Base-by-base conservation (phyloP, 2,113 vertebrate genomes). In the Aspidoscelis tigris region DNA sequence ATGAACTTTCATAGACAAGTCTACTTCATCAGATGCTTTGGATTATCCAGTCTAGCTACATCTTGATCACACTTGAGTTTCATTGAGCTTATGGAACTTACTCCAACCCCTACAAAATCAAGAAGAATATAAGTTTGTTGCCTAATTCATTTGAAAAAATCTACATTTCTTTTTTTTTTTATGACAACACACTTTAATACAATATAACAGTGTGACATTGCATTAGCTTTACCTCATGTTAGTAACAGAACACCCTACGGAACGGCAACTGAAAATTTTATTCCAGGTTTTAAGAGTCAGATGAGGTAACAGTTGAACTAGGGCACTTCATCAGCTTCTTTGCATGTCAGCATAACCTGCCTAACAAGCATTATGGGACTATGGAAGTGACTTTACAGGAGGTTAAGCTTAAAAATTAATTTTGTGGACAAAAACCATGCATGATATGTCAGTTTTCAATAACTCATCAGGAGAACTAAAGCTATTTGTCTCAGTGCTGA, bases 381-480 rank as follows among this genome's bases (percentile, higher is more conserved):
- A 81, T 11, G 47, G 44, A 50, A 76, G 58, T 72, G 9, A 55
- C 71, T 84, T 76, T 21, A 39, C 66, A 18, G 86, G 78, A 8
- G 41, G 44, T 9, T 64, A 85, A 71, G 47, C 64, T 41, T 16
- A 71, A 7, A 33, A 41, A 41, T 44, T 12, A 18, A 41, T 81
- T 70, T 81, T 84, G 79, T 26, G 2, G 16, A 6, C 78, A 41
- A 71, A n/a, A 78, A 87, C n/a, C 4, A 26, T 1, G 7, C 73
- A 10, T 9, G 43, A 11, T 16, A 58, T 75, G 33, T 82, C 41
- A 83, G 55, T 76, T 4, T 21, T 33, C 10, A n/a, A 43, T 4
- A 9, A 71, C 0, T 0, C 1, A 81, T 61, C 5, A 83, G 33
- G 1, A 3, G 68, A 69, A 24, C 5, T 24, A 22, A 74, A 6